A percentile compares a stretch with the other conserved stretches of the same genome.
Conservation (phyloP, 2,888 invertebrate genomes). For the Steinernema scapterisci region DNA sequence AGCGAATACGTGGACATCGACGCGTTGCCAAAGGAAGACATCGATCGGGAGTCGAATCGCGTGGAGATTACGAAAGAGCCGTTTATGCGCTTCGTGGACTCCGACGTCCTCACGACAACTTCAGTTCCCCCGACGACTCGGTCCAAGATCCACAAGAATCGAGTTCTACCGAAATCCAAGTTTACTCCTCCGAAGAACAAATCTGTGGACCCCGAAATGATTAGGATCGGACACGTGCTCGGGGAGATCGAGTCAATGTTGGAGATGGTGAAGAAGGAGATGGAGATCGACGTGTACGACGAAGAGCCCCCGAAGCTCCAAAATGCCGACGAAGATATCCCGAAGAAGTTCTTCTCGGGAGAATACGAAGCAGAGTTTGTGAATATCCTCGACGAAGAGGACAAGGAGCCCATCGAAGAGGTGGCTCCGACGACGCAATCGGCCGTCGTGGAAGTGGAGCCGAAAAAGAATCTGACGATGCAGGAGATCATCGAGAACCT, state of each 20-base stretch:
- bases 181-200: not conserved
- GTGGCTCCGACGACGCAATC: not conserved
- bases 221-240: constrained; percentile 12
- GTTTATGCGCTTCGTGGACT: not conserved
- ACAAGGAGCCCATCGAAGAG: constrained; percentile 6
- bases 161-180: not conserved
- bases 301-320: not conserved
- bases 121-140: not conserved
- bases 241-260: constrained; percentile 6
- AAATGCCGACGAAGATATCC: not conserved
- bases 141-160: not conserved
- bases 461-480: constrained; percentile 13
- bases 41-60: constrained; percentile 3
- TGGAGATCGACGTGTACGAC: constrained; percentile 28
- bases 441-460: not conserved
- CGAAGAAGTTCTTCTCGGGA: constrained; percentile 6
- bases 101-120: constrained; percentile 16
- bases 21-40: not conserved
- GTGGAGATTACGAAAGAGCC: not conserved
- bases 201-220: constrained; percentile 12
- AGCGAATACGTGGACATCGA: constrained; percentile 5
- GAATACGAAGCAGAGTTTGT: constrained; percentile 13
- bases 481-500: constrained; percentile 30
- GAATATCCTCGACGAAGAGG: constrained; percentile 26
- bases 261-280: constrained; percentile 24